Evolutionary conservation across 2,797 vertebrate genomes (phyloP).

Genomic region (Aphelocoma californica): DNA sequence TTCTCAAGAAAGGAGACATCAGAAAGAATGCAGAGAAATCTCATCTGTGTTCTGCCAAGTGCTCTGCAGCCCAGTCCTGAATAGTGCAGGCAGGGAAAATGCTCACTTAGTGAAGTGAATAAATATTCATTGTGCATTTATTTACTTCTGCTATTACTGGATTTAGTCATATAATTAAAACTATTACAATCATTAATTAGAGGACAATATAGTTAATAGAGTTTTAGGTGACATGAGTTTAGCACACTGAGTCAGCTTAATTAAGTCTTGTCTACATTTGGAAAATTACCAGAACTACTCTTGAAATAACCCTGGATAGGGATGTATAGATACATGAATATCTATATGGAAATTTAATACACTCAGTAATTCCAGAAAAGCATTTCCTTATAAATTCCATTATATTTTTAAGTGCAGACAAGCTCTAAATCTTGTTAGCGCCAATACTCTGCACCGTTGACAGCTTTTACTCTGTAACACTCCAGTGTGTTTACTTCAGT

Average conservation of each 20-base stretch:
- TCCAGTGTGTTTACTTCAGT: background rate
- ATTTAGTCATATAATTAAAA: slow-evolving; percentile 27
- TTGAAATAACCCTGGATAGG: background rate
- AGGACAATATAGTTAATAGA: slow-evolving; percentile 12
- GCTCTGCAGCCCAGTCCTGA: background rate
- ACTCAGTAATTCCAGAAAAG: background rate
- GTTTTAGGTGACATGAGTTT: background rate
- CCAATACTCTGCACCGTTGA: background rate
- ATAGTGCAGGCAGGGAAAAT: background rate
- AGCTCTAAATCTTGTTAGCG: background rate
- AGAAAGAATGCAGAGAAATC: background rate
- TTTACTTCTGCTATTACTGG: slow-evolving; percentile 20
- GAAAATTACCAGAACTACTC: background rate
- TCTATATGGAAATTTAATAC: background rate
- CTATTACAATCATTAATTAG: slow-evolving; percentile 29
- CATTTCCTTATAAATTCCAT: background rate
- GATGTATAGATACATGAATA: background rate
- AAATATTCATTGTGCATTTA: slow-evolving; percentile 14
- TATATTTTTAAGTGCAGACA: background rate
- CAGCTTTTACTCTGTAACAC: background rate
- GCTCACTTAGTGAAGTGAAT: background rate
- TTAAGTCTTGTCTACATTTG: background rate
- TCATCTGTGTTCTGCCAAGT: background rate
- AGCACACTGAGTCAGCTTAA: background rate
- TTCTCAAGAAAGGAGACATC: background rate